Percentiles rank a stretch among this genome's conserved stretches.
Conservation (phyloP, 2,888 invertebrate species). For the Omphaloscelis lunosa region DNA sequence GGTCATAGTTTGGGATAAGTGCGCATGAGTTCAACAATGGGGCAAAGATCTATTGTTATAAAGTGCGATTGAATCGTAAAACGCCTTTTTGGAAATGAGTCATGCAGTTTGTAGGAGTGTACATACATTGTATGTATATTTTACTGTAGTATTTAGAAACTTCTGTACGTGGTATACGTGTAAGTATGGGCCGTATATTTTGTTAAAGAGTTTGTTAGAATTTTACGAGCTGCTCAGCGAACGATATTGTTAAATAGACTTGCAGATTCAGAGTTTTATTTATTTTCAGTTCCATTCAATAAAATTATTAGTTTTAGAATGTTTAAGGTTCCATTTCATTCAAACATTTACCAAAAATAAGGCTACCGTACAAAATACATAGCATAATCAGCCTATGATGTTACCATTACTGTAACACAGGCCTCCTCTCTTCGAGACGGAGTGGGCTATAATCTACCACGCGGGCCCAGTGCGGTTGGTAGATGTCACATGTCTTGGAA, state of each 20-base stretch:
- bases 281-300: background rate
- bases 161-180: slow-evolving; percentile 1
- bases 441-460: too few species aligned
- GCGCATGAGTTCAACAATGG: slow-evolving; percentile 65
- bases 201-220: background rate
- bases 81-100: slow-evolving; percentile 64
- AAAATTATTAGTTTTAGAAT: background rate
- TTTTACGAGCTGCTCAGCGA: background rate
- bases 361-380: background rate
- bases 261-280: background rate
- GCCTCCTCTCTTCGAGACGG: too few species aligned
- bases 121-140: slow-evolving; percentile 21
- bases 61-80: slow-evolving; percentile 64
- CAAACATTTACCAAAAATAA: background rate
- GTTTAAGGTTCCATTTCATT: background rate
- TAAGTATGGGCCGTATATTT: background rate
- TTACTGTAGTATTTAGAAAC: slow-evolving; percentile 24
- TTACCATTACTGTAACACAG: too few species aligned
- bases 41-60: slow-evolving; percentile 64
- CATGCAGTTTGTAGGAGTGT: slow-evolving; percentile 51
- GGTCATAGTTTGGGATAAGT: slow-evolving; percentile 77
- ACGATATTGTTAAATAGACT: background rate
- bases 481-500: too few species aligned
- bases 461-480: too few species aligned
- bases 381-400: too few species aligned